Conservation (phyloP, 30 jellyfish, hydroid and myxozoan species). For the Catostylus mosaicus region DNA sequence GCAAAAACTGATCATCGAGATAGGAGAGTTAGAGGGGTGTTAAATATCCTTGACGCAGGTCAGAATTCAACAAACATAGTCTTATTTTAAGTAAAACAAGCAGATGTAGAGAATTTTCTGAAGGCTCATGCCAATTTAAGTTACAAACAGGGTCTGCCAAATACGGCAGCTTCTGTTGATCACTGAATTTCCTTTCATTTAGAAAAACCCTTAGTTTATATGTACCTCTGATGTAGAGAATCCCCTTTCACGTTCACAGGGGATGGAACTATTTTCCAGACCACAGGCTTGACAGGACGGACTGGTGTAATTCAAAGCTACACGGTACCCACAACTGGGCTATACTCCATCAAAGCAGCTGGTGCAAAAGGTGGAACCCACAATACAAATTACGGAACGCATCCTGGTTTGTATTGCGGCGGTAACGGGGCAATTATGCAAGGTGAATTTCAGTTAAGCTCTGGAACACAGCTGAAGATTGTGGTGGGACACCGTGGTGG, state of each 20-base stretch:
- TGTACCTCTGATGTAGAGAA: not conserved
- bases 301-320: conserved; percentile 31
- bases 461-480: conserved; percentile 43
- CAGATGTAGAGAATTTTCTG: too few relatives aligned
- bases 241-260: not conserved
- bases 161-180: too few relatives aligned
- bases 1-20: not conserved
- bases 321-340: conserved; percentile 28
- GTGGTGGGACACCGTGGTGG: conserved; percentile 76
- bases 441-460: conserved; percentile 31
- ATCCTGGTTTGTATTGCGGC: conserved; percentile 60
- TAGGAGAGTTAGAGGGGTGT: too few relatives aligned
- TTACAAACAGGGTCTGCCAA: too few relatives aligned
- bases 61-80: too few relatives aligned
- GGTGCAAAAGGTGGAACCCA: conserved; percentile 80
- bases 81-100: too few relatives aligned
- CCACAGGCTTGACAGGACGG: conserved; percentile 67
- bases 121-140: too few relatives aligned
- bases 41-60: too few relatives aligned
- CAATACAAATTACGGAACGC: conserved; percentile 31
- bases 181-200: too few relatives aligned
- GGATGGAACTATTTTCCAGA: conserved; percentile 37
- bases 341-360: conserved; percentile 44
- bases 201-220: not conserved
- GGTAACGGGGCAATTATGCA: conserved; percentile 68